These are phyloP conservation scores for Prosapia bicincta DNA, from an alignment of 2,888 invertebrate species.

Conservation along the genomic window DNA sequence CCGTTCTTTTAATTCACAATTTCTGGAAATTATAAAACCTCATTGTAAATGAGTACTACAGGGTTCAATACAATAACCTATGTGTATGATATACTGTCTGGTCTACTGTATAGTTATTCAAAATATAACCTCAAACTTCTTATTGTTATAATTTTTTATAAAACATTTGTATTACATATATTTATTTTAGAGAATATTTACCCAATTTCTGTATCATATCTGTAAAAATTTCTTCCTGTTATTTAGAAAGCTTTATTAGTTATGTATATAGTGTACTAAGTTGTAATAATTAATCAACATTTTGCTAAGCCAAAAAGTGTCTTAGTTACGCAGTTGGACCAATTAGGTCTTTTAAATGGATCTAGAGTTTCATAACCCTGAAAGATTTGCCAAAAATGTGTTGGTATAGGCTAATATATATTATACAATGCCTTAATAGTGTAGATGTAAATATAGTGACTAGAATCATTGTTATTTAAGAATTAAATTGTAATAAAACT, in stretches of 20 bases:
- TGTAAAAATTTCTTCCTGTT: neutral
- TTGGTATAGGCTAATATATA: neutral
- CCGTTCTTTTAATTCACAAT: too few species aligned
- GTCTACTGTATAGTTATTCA: too few species aligned
- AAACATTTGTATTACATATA: neutral
- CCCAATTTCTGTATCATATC: neutral
- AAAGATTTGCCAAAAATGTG: neutral
- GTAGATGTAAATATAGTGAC: neutral
- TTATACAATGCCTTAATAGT: neutral
- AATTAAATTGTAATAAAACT: neutral
- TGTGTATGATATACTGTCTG: too few species aligned
- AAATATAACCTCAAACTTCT: too few species aligned
- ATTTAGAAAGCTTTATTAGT: neutral
- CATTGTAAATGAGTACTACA: too few species aligned
- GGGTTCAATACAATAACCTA: too few species aligned
- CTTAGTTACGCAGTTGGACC: neutral
- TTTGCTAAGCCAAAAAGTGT: neutral
- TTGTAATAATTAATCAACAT: neutral
- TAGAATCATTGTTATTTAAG: neutral
- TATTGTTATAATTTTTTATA: too few species aligned
- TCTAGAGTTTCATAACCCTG: neutral
- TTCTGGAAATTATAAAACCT: too few species aligned
- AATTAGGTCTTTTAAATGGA: neutral
- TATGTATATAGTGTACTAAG: neutral
- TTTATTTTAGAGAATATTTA: neutral